A percentile compares a stretch with the other conserved stretches of the same genome.
These are phyloP conservation scores for Drosophila imparisetae DNA, from an alignment of 2,888 invertebrate species.

Conservation along the genomic window DNA sequence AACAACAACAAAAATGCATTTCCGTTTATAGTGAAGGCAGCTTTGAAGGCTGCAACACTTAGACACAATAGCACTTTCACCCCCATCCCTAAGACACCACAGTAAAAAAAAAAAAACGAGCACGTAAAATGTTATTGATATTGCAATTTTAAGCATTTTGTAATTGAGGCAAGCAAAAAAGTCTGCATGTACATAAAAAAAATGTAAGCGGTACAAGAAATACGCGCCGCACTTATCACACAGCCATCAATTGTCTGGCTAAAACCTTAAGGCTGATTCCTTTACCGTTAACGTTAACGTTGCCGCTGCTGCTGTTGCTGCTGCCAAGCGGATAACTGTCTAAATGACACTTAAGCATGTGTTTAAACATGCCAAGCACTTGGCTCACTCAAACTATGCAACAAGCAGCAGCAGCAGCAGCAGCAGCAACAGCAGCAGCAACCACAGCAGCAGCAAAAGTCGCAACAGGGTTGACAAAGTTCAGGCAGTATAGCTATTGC, in stretches of 20 bases:
- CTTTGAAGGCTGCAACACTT: conserved; percentile 76
- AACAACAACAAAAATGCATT: conserved; percentile 72
- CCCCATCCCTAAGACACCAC: background rate
- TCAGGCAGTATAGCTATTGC: conserved; percentile 54
- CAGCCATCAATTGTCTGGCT: conserved; percentile 77
- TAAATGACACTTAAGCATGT: conserved; percentile 82
- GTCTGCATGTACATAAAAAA: conserved; percentile 1
- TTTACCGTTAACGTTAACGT: conserved; percentile 21
- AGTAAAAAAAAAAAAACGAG: background rate
- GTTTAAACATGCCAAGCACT: conserved; percentile 81
- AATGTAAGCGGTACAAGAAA: conserved; percentile 28
- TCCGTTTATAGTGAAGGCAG: conserved; percentile 69
- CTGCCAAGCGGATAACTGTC: conserved; percentile 73
- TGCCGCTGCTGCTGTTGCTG: conserved; percentile 17
- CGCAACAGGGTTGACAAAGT: conserved; percentile 74
- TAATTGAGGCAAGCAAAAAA: conserved; percentile 60
- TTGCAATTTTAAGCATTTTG: conserved; percentile 79
- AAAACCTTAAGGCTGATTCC: conserved; percentile 42
- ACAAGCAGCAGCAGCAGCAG: conserved; percentile 49
- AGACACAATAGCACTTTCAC: conserved; percentile 61
- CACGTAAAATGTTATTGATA: conserved; percentile 82
- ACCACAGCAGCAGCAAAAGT: conserved; percentile 21
- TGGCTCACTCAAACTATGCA: conserved; percentile 78
- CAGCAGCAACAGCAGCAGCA: background rate
- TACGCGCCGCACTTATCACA: conserved; percentile 60